These are phyloP conservation scores for Cephus sareptanus DNA, from an alignment of 2,888 invertebrate genomes.

Conservation along the genomic window DNA sequence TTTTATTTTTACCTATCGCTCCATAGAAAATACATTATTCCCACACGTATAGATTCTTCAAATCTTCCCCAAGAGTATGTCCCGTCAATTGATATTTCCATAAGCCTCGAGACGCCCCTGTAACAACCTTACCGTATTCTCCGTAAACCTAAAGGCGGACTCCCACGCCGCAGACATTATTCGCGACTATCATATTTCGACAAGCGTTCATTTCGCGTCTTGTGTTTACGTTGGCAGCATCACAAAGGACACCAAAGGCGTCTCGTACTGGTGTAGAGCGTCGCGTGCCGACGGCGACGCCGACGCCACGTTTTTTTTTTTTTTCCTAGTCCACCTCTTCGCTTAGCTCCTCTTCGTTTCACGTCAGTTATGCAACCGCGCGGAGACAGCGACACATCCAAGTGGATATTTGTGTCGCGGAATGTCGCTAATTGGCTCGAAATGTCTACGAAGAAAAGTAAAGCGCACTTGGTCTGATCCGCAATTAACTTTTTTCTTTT, in stretches of 20 bases:
- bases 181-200: neutral
- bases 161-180: neutral
- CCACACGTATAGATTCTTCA: neutral
- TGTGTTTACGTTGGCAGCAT: conserved; percentile 22
- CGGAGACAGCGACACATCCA: conserved; percentile 31
- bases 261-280: conserved; percentile 25
- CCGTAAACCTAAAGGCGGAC: neutral
- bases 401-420: conserved; percentile 50
- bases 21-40: neutral
- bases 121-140: neutral
- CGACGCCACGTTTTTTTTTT: conserved; percentile 8
- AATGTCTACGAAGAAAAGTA: conserved; percentile 46
- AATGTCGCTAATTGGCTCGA: conserved; percentile 60
- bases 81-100: neutral
- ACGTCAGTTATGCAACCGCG: conserved; percentile 48
- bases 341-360: conserved; percentile 14
- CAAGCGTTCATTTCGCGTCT: conserved; percentile 26
- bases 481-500: neutral
- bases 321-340: conserved; percentile 13
- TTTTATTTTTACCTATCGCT: neutral
- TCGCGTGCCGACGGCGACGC: conserved; percentile 34
- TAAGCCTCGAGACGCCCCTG: neutral
- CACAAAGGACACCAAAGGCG: conserved; percentile 18
- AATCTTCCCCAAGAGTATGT: neutral
- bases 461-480: neutral